Conservation (phyloP, 2,888 invertebrate genomes). For the Trimorus sp. region DNA sequence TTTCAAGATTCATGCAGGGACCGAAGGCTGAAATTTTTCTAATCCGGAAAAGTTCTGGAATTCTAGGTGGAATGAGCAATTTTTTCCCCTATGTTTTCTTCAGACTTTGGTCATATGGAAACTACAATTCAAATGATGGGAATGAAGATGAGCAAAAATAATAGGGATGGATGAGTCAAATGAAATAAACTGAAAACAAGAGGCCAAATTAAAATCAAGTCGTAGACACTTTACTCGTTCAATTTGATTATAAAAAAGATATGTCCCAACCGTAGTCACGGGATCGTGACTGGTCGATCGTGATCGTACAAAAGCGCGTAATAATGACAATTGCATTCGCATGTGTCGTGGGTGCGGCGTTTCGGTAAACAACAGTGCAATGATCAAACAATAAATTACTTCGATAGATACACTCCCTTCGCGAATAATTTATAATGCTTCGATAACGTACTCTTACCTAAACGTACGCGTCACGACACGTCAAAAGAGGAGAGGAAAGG, state of each 20-base stretch:
- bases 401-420: constrained; percentile 7
- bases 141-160: constrained; percentile 3
- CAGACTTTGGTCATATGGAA: too few species aligned
- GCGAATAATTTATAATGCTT: constrained; percentile 12
- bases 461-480: background rate
- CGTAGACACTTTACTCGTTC: constrained; percentile 27
- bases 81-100: too few species aligned
- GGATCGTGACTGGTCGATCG: too few species aligned
- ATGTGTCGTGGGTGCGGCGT: background rate
- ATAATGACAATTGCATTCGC: background rate
- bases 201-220: constrained; percentile 1
- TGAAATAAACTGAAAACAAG: background rate
- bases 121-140: background rate
- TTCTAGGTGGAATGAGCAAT: too few species aligned
- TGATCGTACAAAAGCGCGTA: constrained; percentile 37
- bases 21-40: too few species aligned
- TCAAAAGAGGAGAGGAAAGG: too few species aligned
- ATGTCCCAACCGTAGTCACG: background rate
- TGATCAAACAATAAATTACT: constrained; percentile 23
- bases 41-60: too few species aligned
- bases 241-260: constrained; percentile 19
- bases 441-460: background rate
- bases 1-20: too few species aligned
- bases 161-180: background rate
- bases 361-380: constrained; percentile 21